Conservation (phyloP, 2,888 invertebrate species). For the Endomychus coccineus region DNA sequence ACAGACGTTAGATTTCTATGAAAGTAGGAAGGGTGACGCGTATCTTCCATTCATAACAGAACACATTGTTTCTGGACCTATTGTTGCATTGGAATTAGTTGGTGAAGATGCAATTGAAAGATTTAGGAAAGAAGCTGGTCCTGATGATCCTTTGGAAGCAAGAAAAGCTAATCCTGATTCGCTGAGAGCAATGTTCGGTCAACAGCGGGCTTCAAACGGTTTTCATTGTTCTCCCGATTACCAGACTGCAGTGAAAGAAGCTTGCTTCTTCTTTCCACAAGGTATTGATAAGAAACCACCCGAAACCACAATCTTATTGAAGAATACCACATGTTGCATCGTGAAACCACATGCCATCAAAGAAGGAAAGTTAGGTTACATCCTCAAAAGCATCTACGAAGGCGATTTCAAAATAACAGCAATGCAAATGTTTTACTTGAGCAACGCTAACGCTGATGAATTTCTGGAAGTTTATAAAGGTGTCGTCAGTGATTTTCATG, state of each 20-base stretch:
- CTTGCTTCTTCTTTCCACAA: constrained; percentile 57
- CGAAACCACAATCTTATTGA: constrained; percentile 49
- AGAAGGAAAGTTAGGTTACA: constrained; percentile 64
- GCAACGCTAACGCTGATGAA: constrained; percentile 77
- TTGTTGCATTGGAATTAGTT: constrained; percentile 66
- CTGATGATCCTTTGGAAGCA: constrained; percentile 54
- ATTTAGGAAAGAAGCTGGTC: constrained; percentile 56
- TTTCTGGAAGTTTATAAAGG: constrained; percentile 92
- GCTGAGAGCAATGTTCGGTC: constrained; percentile 59
- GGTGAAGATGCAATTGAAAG: constrained; percentile 59
- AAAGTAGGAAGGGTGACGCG: constrained; percentile 49
- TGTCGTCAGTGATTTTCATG: constrained; percentile 67
- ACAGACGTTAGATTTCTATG: constrained; percentile 59
- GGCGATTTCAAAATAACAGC: constrained; percentile 69
- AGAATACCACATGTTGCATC: constrained; percentile 70
- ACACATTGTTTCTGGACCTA: constrained; percentile 58
- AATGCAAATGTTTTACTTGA: constrained; percentile 71
- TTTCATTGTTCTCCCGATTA: constrained; percentile 57
- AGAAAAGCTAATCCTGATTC: constrained; percentile 48
- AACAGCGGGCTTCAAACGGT: constrained; percentile 59
- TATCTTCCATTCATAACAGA: constrained; percentile 59
- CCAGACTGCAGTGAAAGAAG: constrained; percentile 49
- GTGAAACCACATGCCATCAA: constrained; percentile 86
- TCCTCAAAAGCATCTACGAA: constrained; percentile 64
- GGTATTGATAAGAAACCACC: constrained; percentile 28